Evolutionary conservation across 30 jellyfish, hydroid and myxozoan species (phyloP), one percentile per base, ranked within the genome.

Genomic region (Chironex yamaguchii): DNA sequence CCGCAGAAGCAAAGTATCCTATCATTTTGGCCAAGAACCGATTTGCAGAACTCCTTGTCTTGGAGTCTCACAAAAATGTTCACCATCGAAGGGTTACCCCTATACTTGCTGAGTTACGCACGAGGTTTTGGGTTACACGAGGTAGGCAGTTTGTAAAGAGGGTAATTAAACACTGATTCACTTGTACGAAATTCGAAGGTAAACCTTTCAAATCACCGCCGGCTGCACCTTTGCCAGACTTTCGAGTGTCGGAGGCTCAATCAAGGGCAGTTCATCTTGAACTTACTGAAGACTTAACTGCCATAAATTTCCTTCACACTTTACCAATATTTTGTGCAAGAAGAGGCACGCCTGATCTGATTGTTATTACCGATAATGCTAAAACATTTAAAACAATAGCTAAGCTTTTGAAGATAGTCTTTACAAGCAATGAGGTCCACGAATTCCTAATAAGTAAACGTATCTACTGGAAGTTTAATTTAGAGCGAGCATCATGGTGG

Each of bases 141-240:
- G 92, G 92, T 4, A 81, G 92, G 34, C 92, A 81, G 66, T 66
- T 64, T 65, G 92, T 81, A 24, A 81, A n/a, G 64, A 81, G 63
- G 42, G 26, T 64, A 2, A 36, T 81, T 9, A 68, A 49, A 68
- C 62, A 28, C 51, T 81, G 92, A 65, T 68, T 81, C 24, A 21
- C 35, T 52, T 84, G 95, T 58, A 71, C 32, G 53, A 13, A 62
- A 30, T 34, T 52, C 0, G 87, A 83, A 20, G 88, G 76, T 13
- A 80, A 22, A 42, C 76, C 92, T 32, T 81, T 12, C 34, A 31
- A 27, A 1, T 14, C 76, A 1, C 86, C 92, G 28, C 76, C 84
- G 23, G 49, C 58, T 1, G 86, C 85, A 35, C 50, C 86, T 1
- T 11, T 81, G 62, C 92, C 92, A 81, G 82, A 81, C 3, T 81